Percentiles rank a stretch among this genome's conserved stretches.
phyloP scores from a whole-genome alignment of 2,888 invertebrate genomes.

The Linyphia triangularis region DNA sequence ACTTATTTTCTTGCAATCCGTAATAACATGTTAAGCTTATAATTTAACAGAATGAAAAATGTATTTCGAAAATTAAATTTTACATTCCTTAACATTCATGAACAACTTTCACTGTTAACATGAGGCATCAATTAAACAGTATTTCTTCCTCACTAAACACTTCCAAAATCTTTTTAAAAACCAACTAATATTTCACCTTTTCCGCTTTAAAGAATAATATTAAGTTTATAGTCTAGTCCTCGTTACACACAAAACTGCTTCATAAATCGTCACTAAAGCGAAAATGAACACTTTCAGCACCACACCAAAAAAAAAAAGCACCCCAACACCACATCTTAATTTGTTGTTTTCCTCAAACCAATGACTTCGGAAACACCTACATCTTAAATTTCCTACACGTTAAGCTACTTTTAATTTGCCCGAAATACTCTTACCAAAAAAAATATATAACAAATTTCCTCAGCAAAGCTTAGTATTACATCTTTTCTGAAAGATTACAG shows the following conservation, averaged over 20 bases:
- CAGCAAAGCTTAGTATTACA: conserved; percentile 18
- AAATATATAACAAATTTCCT: neutral
- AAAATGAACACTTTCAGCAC: conserved; percentile 24
- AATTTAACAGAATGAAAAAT: too few relatives aligned
- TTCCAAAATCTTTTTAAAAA: neutral
- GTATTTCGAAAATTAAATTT: too few relatives aligned
- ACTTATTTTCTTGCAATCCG: too few relatives aligned
- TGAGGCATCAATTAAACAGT: neutral
- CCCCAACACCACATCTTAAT: conserved; percentile 26
- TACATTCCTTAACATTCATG: neutral
- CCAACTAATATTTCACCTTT: neutral
- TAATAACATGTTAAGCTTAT: too few relatives aligned
- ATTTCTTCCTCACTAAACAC: too few relatives aligned
- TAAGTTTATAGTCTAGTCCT: neutral
- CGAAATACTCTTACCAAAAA: neutral
- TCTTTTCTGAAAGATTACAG: conserved; percentile 9
- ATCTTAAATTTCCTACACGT: conserved; percentile 44
- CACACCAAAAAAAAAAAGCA: conserved; percentile 5
- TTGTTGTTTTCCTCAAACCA: conserved; percentile 47
- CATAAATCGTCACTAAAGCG: neutral
- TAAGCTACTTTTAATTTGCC: conserved; percentile 72
- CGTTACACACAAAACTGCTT: neutral
- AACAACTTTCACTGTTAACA: neutral
- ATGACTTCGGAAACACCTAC: conserved; percentile 39
- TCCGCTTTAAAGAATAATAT: neutral